phyloP scores from a whole-genome alignment of 2,797 vertebrate genomes.

The Gila robusta region DNA sequence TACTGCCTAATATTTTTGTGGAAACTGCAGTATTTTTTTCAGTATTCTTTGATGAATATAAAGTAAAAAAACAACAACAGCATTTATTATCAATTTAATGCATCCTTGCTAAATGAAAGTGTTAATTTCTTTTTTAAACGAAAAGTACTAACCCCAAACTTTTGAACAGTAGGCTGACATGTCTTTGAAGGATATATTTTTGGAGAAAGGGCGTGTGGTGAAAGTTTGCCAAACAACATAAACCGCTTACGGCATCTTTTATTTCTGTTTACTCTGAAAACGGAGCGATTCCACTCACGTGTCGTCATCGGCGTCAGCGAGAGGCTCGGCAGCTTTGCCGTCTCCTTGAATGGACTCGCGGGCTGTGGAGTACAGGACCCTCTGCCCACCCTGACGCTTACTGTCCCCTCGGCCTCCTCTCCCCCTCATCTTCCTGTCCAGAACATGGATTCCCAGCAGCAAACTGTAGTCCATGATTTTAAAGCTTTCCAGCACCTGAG shows the following conservation, averaged over 20 bases:
- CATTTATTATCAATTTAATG: slow-evolving; percentile 2
- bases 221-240: neutral
- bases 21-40: neutral
- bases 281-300: slow-evolving; percentile 78
- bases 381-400: slow-evolving; percentile 85
- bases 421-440: slow-evolving; percentile 72
- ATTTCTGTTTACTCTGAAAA: neutral
- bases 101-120: neutral
- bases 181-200: neutral
- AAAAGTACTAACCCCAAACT: neutral
- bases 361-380: slow-evolving; percentile 95
- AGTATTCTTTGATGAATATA: neutral
- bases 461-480: slow-evolving; percentile 99
- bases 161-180: neutral
- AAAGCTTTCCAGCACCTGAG: slow-evolving; percentile 94
- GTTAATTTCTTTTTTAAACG: neutral
- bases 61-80: neutral
- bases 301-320: slow-evolving; percentile 82
- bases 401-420: slow-evolving; percentile 81
- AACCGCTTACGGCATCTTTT: neutral
- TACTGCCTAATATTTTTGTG: neutral
- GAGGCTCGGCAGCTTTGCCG: slow-evolving; percentile 82
- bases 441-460: slow-evolving; percentile 78
- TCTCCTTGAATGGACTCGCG: slow-evolving; percentile 95
- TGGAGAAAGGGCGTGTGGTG: neutral